Base-by-base conservation (phyloP, 2,888 invertebrate genomes). In the Hymenopus coronatus region DNA sequence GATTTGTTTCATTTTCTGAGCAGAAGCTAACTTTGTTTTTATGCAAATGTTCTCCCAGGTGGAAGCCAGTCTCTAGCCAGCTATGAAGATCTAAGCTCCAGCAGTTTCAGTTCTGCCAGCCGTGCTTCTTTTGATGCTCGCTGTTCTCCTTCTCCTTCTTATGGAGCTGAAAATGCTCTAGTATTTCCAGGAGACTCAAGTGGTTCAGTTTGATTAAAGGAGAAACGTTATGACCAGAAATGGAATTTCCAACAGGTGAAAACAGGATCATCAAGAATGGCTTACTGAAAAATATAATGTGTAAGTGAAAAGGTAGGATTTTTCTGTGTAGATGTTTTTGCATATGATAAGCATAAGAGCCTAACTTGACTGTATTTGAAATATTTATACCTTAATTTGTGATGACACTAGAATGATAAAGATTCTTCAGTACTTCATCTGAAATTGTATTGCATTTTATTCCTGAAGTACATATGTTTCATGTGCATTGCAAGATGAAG, bases 71-170 rank as follows among this genome's bases (percentile, higher is more conserved):
- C 96, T 54, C 95, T 95, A 91, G 96, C 94, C 33, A 94, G 93
- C 90, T 95, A 95, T 87, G 97, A 97, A 92, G 97, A 97, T 92
- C 93, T 97, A 87, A 97, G 97, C 92, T 96, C 97, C 81, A 97
- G 97, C 93, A 97, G 97, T 93, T 96, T 97, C 92, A 97, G 97
- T 92, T 97, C 97, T 0, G 96, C 96, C 20, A 97, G 97, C 91
- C 95, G 97, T 88, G 96, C 97, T 25, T 97, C 97, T 0, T 93
- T 96, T 88, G 96, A 96, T 92, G 95, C 96, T 12, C 95, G 96
- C 85, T 95, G 96, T 40, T 90, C 90, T 15, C 97, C 97, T 40
- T 96, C 97, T 4, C 96, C 97, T 40, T 97, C 96, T 91, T 96
- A 96, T 92, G 96, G 96, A 91, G 96, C 96, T 88, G 96, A 97